These are phyloP conservation scores for Pangasius krempfi DNA, from an alignment of 2,797 vertebrate species.

Conservation along the genomic window DNA sequence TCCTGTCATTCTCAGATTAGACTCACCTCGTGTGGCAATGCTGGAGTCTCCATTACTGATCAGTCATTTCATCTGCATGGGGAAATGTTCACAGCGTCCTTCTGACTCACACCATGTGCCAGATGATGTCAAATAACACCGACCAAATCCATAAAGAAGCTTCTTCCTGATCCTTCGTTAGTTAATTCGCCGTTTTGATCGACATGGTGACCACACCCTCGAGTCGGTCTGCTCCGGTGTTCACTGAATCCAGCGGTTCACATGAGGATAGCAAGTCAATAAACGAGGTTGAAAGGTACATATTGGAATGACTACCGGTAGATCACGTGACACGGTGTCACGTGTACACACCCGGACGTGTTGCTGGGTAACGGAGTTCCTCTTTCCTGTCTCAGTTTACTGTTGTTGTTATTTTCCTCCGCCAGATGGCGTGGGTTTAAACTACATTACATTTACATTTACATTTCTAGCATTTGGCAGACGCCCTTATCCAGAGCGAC, in stretches of 20 bases:
- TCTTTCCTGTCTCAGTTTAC: not conserved
- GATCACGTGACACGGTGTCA: conserved; percentile 3
- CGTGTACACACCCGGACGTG: not conserved
- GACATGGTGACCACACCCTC: no score
- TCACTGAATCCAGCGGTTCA: not conserved
- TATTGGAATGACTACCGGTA: not conserved
- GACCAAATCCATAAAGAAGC: not conserved
- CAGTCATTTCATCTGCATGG: conserved; percentile 6
- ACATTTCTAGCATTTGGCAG: no score
- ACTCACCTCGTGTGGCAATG: conserved; percentile 77
- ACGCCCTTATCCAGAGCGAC: no score
- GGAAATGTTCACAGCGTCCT: not conserved
- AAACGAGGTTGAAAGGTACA: not conserved
- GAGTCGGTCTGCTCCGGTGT: not conserved
- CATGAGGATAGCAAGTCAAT: not conserved
- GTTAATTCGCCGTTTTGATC: not conserved
- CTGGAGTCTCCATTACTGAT: conserved; percentile 58
- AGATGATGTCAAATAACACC: not conserved
- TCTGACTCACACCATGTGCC: not conserved
- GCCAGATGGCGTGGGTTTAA: conserved; percentile 6
- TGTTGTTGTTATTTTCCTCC: not conserved
- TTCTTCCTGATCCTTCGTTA: not conserved
- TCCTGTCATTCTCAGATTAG: not conserved
- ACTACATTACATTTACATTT: no score
- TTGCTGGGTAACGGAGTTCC: conserved; percentile 19